Percentiles rank a stretch among this genome's conserved stretches.
Evolutionary conservation across 2,797 vertebrate genomes (phyloP).

Genomic region (Avahi laniger): DNA sequence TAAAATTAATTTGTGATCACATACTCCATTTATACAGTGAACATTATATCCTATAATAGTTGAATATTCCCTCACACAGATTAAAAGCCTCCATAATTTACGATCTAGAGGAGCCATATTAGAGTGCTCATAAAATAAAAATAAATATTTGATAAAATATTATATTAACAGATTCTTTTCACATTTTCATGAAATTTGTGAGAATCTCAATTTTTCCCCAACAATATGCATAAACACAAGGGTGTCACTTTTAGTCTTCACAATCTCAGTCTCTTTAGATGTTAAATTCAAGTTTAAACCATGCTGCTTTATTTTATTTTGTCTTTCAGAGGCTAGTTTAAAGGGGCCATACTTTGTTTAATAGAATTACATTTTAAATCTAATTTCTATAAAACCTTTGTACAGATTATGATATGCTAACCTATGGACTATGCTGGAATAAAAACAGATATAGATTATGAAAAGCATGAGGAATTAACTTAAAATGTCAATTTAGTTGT

Average conservation of each 20-base stretch:
- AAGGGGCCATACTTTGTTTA: not conserved
- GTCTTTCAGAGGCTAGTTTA: not conserved
- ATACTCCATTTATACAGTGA: not conserved
- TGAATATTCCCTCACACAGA: not conserved
- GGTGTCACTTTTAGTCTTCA: not conserved
- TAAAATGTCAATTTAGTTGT: not conserved
- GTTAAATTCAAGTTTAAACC: not conserved
- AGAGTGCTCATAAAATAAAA: not conserved
- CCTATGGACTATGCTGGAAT: not conserved
- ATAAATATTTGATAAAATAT: constrained; percentile 21
- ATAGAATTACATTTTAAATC: not conserved
- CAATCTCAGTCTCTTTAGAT: not conserved
- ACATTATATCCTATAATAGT: not conserved
- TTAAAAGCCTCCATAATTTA: not conserved
- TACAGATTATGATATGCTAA: not conserved
- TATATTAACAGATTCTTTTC: not conserved
- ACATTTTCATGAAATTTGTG: not conserved
- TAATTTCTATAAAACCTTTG: not conserved
- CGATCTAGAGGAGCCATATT: not conserved
- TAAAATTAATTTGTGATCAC: constrained; percentile 18
- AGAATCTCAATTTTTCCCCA: not conserved
- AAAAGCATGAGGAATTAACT: not conserved
- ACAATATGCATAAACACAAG: not conserved
- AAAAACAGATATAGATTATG: not conserved
- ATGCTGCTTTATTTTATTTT: not conserved